Base-by-base conservation (phyloP, 2,888 invertebrate species). In the Ophion obscuratus region DNA sequence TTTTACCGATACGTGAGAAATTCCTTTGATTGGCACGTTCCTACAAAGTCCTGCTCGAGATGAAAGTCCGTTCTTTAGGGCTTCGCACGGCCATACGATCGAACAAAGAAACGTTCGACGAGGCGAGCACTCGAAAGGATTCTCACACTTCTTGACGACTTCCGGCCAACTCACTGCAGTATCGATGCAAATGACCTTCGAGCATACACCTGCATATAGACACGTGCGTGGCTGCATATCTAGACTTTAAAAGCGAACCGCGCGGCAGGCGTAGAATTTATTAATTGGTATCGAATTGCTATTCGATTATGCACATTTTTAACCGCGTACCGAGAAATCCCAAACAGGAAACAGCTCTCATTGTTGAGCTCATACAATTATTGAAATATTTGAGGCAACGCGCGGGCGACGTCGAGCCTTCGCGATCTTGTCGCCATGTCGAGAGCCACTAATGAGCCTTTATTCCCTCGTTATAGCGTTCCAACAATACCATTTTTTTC, bases 391-490 rank as follows among this genome's bases (percentile, higher is more conserved):
- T 74, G 40, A 83, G 67, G 53, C 61, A 61, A 20, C n/a, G 61
- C n/a, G 1, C 2, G n/a, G 66, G 71, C 84, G 80, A 81, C 31
- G 81, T 73, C 73, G 76, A 83, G 77, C 73, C 71, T 84, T 57
- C 59, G 57, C 75, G 20, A 68, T 68, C 27, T 61, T 77, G 47
- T 64, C 24, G 24, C 62, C 61, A 40, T 40, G n/a, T 44, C 79
- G 31, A 62, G 24, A 57, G 59, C 62, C 62, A 44, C 57, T 62
- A 80, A 81, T 76, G 68, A 68, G 73, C 47, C 66, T 27, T 68
- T 64, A 68, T 70, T 66, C 27, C 24, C 73, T 86, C 80, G 66
- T 86, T 86, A 86, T 81, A 77, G 81, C 86, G 86, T 83, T 78
- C 81, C 77, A 36, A 36, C 57, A 61, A 85, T 85, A 61, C 82